Evolutionary conservation across 2,888 invertebrate species (phyloP).

Genomic region (Ennomos erosarius): DNA sequence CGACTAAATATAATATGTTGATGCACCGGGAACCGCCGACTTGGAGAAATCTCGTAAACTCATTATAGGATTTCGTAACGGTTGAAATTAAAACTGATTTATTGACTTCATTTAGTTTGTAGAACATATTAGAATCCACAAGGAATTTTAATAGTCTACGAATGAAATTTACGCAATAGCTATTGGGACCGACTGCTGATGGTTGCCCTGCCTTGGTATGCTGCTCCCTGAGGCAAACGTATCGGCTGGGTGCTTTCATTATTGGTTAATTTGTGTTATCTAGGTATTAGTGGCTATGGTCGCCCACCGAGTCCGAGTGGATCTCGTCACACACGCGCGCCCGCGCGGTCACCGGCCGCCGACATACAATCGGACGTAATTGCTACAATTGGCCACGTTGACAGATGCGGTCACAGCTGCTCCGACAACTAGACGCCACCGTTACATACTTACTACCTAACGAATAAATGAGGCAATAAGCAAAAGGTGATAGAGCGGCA

Average conservation of each 20-base stretch:
- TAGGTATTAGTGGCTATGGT: too few relatives aligned
- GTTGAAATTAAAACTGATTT: conserved; percentile 25
- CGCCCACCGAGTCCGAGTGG: too few relatives aligned
- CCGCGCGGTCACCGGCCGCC: not conserved
- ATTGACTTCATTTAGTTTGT: conserved; percentile 10
- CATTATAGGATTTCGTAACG: conserved; percentile 24
- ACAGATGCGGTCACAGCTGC: conserved; percentile 31
- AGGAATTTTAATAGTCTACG: conserved; percentile 1
- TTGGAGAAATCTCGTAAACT: conserved; percentile 18
- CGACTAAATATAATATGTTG: conserved; percentile 23
- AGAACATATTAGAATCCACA: conserved; percentile 4
- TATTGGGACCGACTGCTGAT: not conserved
- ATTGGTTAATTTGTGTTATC: too few relatives aligned
- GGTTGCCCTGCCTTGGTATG: not conserved
- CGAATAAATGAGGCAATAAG: not conserved
- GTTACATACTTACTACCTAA: not conserved
- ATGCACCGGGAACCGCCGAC: conserved; percentile 16
- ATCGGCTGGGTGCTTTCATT: too few relatives aligned
- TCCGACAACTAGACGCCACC: conserved; percentile 12
- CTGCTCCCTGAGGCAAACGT: not conserved
- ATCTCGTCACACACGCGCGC: not conserved
- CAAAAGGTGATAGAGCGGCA: conserved; percentile 3
- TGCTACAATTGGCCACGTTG: conserved; percentile 26
- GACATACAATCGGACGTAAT: conserved; percentile 22
- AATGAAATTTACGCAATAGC: not conserved